A percentile compares a stretch with the other conserved stretches of the same genome.
phyloP scores from a whole-genome alignment of 2,888 invertebrate species.

The Conus canariensis region DNA sequence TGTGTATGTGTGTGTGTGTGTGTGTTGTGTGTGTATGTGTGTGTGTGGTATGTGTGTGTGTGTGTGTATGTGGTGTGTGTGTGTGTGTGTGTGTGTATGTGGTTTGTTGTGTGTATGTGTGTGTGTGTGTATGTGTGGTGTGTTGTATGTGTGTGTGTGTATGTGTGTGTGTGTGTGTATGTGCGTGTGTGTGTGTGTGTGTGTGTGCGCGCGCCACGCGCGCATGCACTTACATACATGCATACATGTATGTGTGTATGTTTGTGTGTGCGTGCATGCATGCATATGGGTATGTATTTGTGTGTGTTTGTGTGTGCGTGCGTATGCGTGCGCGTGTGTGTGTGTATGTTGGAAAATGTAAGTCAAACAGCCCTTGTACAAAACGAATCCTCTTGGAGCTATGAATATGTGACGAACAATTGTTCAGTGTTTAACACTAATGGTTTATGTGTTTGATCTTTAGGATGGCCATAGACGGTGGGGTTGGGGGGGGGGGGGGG shows the following conservation, averaged over 20 bases:
- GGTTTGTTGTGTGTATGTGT: no score
- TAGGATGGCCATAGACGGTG: no score
- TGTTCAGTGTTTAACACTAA: no score
- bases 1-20: neutral
- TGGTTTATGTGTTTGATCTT: no score
- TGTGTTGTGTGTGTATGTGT: neutral
- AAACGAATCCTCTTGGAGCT: no score
- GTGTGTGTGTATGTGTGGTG: neutral
- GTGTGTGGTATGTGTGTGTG: neutral
- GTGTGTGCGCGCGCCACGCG: no score
- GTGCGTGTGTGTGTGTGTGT: neutral
- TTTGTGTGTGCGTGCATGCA: neutral
- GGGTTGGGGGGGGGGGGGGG: no score
- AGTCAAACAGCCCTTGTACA: no score
- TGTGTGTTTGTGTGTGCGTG: neutral
- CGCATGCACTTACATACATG: neutral
- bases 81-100: neutral
- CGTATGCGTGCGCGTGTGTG: neutral
- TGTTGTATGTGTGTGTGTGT: neutral
- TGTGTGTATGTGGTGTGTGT: neutral
- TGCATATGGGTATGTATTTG: neutral
- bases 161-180: neutral
- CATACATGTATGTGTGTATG: slow-evolving; percentile 10
- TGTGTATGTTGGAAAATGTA: neutral
- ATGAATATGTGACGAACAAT: no score